phyloP scores from a whole-genome alignment of 2,888 invertebrate genomes.

The Drosophila peninsularis region DNA sequence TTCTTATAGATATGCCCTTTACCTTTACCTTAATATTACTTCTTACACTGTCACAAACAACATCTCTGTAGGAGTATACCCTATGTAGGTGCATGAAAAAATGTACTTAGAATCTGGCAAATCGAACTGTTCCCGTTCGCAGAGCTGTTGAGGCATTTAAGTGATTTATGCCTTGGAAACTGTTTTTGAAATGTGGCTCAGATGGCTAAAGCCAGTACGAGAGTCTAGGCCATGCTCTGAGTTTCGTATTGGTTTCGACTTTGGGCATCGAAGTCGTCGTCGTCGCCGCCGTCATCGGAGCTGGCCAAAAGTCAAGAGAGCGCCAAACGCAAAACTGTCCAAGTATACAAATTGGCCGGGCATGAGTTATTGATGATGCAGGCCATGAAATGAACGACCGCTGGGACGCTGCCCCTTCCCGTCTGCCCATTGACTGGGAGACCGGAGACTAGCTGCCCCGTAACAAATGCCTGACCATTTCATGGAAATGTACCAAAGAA shows the following conservation, averaged over 20 bases:
- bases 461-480: conserved; percentile 69
- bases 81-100: neutral
- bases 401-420: conserved; percentile 36
- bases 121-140: conserved; percentile 66
- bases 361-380: conserved; percentile 79
- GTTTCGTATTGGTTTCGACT: conserved; percentile 58
- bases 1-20: too few relatives aligned
- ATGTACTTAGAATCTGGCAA: conserved; percentile 57
- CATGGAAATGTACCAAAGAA: conserved; percentile 49
- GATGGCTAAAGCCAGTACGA: conserved; percentile 28
- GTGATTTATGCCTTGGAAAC: conserved; percentile 79
- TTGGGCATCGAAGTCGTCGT: conserved; percentile 39
- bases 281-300: conserved; percentile 16
- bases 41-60: neutral
- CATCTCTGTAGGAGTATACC: neutral
- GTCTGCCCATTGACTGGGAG: conserved; percentile 31
- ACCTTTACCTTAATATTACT: too few relatives aligned
- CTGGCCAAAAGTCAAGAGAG: conserved; percentile 73
- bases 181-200: conserved; percentile 78
- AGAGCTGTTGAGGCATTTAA: conserved; percentile 65
- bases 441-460: conserved; percentile 30
- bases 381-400: conserved; percentile 74
- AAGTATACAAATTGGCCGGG: conserved; percentile 79
- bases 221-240: conserved; percentile 52
- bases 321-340: conserved; percentile 72